phyloP scores from a whole-genome alignment of 2,888 invertebrate species.

The Nowickia ferox region DNA sequence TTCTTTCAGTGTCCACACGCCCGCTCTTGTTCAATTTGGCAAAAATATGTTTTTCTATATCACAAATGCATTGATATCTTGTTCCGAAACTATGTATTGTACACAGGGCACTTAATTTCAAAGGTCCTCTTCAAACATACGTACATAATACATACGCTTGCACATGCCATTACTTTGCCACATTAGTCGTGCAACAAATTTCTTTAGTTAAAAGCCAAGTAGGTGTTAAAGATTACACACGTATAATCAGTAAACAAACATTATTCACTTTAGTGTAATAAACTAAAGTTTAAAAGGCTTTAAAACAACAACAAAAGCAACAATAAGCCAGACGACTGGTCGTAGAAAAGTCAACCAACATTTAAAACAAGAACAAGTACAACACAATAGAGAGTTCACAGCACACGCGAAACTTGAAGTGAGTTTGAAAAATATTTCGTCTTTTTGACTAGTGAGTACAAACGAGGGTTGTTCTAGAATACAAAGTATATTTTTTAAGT shows the following conservation, averaged over 20 bases:
- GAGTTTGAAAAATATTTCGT: constrained; percentile 30
- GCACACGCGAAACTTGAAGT: constrained; percentile 38
- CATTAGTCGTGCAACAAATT: constrained; percentile 58
- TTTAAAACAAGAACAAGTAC: constrained; percentile 13
- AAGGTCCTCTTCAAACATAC: background rate
- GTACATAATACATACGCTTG: background rate
- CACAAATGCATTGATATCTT: constrained; percentile 54
- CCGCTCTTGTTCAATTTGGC: constrained; percentile 5
- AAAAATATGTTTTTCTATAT: constrained; percentile 5
- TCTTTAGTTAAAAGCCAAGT: constrained; percentile 68
- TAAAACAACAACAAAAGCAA: constrained; percentile 23
- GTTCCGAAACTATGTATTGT: constrained; percentile 24
- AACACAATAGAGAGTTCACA: constrained; percentile 41
- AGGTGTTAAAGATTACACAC: constrained; percentile 69
- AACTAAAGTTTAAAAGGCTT: constrained; percentile 67
- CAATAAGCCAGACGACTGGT: constrained; percentile 35
- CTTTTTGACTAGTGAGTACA: background rate
- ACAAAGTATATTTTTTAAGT: background rate
- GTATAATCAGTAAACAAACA: constrained; percentile 66
- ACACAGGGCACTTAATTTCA: constrained; percentile 54
- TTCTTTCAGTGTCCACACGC: constrained; percentile 37
- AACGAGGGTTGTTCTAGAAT: constrained; percentile 21
- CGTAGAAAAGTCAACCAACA: constrained; percentile 46
- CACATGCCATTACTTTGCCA: constrained; percentile 33
- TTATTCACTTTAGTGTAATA: constrained; percentile 64